These are phyloP conservation scores for Macroglossus sobrinus DNA, from an alignment of 2,113 vertebrate species.

Conservation along the genomic window DNA sequence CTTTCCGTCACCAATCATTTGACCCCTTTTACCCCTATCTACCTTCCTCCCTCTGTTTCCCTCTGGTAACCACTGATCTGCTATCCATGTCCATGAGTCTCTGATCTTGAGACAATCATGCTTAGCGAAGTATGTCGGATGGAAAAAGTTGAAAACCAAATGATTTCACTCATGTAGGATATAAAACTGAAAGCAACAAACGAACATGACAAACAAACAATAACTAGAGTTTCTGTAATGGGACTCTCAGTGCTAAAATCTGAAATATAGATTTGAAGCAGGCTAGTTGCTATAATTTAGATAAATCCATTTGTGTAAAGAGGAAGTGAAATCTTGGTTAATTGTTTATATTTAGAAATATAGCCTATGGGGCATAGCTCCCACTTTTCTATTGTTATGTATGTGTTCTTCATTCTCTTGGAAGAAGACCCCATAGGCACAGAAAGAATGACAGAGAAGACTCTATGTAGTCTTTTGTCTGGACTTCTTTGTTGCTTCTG, in stretches of 20 bases:
- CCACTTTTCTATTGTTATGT: not conserved
- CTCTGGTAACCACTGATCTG: too few species aligned
- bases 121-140: too few species aligned
- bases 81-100: too few species aligned
- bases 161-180: too few species aligned
- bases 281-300: not conserved
- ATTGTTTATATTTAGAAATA: not conserved
- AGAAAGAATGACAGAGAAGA: not conserved
- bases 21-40: too few species aligned
- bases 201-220: too few species aligned
- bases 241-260: not conserved
- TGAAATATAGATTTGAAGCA: not conserved
- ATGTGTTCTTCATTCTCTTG: not conserved
- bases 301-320: not conserved
- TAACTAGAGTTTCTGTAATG: not conserved
- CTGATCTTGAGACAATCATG: too few species aligned
- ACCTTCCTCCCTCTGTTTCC: too few species aligned
- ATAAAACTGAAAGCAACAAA: too few species aligned
- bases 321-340: not conserved
- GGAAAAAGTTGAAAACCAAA: too few species aligned
- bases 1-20: too few species aligned
- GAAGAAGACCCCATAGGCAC: not conserved
- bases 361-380: too few species aligned
- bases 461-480: not conserved
- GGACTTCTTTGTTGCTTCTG: not conserved